Base-by-base conservation (phyloP, 2,888 invertebrate species). In the Lithodes maja region DNA sequence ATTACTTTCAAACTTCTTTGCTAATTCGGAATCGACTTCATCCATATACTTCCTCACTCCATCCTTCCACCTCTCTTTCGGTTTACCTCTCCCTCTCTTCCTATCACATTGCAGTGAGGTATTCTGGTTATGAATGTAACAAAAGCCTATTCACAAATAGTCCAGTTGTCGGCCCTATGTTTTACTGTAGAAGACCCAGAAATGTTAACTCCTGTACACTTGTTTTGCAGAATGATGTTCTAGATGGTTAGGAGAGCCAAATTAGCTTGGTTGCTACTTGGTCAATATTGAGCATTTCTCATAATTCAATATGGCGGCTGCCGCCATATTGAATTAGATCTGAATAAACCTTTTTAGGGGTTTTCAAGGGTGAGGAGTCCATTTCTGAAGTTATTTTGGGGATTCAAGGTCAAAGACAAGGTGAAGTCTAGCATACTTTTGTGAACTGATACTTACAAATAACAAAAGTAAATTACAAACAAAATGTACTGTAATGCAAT, bases 221-320 rank as follows among this genome's bases (percentile, higher is more conserved):
- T 5, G 5, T 74, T 74, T 74, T 74, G 74, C n/a, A n/a, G 74
- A 17, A 74, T 17, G 74, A 74, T 74, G 74, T 74, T 74, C 33
- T 74, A 74, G 74, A 74, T 5, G n/a, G 74, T 74, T 74, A 74
- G 15, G 74, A 74, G 15, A 74, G 74, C 74, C 33, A 5, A 79
- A 12, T 80, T 53, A 80, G 12, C 54, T 80, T 80, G 80, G 80
- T 80, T 80, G 53, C 79, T 52, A 79, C 79, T 79, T 79, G 52
- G 53, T 2, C 1, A 79, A 79, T 33, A 15, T 50, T 79, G 52
- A 79, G 17, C 7, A 79, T 79, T 79, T 79, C 53, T 52, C 54
- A 7, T 52, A 80, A 80, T 52, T 80, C 80, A 80, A 80, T 12
- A 80, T 52, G 12, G 80, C 2, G 12, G 33, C 50, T n/a, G 9